phyloP scores from a whole-genome alignment of 2,888 invertebrate species.

The Malthinus flaveolus region DNA sequence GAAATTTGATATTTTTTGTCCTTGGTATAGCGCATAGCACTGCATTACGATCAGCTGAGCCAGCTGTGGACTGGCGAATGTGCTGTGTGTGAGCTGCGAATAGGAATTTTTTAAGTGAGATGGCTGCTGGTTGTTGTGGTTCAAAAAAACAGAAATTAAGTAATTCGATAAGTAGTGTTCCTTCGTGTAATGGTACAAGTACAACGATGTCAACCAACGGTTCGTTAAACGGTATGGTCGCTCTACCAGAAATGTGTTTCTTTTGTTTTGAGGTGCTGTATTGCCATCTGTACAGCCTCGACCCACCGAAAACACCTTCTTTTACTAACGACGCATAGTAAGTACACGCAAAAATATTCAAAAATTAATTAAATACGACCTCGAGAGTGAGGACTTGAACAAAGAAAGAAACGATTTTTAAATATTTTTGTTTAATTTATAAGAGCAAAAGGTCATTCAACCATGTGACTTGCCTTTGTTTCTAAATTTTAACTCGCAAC shows the following conservation, averaged over 20 bases:
- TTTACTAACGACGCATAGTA: constrained; percentile 96
- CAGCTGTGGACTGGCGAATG: constrained; percentile 36
- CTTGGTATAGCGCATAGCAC: constrained; percentile 37
- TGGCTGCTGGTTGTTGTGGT: constrained; percentile 92
- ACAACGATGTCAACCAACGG: constrained; percentile 46
- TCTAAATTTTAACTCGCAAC: constrained; percentile 9
- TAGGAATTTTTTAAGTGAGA: constrained; percentile 47
- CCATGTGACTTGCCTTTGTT: constrained; percentile 41
- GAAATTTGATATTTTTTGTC: constrained; percentile 17
- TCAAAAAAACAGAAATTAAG: constrained; percentile 90
- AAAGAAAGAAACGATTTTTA: background rate
- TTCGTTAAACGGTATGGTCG: constrained; percentile 63
- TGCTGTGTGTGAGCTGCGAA: constrained; percentile 26
- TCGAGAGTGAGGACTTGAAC: background rate
- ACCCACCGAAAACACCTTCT: constrained; percentile 87
- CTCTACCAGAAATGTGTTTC: constrained; percentile 95
- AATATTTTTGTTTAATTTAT: constrained; percentile 1
- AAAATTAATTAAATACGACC: background rate
- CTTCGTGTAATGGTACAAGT: constrained; percentile 51
- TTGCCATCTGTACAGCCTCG: constrained; percentile 89
- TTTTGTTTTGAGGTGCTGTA: constrained; percentile 99
- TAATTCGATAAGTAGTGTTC: constrained; percentile 56
- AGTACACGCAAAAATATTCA: constrained; percentile 56
- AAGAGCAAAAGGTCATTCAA: constrained; percentile 45
- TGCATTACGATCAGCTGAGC: constrained; percentile 11